Conservation (phyloP, 2,888 invertebrate species). For the Drosophila paranaensis region DNA sequence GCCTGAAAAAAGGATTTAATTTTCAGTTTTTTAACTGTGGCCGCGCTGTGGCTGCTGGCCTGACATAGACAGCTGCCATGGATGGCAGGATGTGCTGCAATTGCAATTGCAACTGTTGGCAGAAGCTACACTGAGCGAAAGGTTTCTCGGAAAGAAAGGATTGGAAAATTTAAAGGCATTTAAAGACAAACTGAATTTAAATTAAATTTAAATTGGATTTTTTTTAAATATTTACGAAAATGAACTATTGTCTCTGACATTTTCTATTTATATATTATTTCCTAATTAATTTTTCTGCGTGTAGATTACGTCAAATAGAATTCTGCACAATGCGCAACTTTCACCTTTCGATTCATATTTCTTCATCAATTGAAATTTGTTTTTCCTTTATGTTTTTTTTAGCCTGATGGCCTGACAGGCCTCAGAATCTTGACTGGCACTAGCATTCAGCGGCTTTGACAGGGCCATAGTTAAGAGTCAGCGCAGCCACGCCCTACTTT, state of each 20-base stretch:
- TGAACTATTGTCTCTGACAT: no score
- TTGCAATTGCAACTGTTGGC: conserved; percentile 29
- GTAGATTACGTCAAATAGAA: conserved; percentile 1
- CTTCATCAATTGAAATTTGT: conserved; percentile 27
- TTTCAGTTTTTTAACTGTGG: conserved; percentile 65
- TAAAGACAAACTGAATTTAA: background rate
- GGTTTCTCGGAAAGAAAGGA: background rate
- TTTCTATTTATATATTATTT: background rate
- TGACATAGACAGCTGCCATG: conserved; percentile 49
- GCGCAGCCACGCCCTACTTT: conserved; percentile 41
- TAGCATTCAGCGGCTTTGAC: conserved; percentile 59
- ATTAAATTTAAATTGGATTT: background rate
- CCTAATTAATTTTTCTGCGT: background rate
- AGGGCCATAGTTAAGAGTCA: conserved; percentile 64
- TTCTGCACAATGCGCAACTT: conserved; percentile 50
- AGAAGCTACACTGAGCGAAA: conserved; percentile 19
- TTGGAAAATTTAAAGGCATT: background rate
- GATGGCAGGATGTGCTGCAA: conserved; percentile 32
- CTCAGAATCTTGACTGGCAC: conserved; percentile 48
- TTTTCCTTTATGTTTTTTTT: conserved; percentile 1
- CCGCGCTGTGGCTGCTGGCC: conserved; percentile 32
- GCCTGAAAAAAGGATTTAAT: conserved; percentile 84
- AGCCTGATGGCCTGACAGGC: conserved; percentile 28
- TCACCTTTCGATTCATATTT: conserved; percentile 44
- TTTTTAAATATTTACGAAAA: background rate